Evolutionary conservation across 2,797 vertebrate species (phyloP).

Genomic region (Heterohyrax brucei): DNA sequence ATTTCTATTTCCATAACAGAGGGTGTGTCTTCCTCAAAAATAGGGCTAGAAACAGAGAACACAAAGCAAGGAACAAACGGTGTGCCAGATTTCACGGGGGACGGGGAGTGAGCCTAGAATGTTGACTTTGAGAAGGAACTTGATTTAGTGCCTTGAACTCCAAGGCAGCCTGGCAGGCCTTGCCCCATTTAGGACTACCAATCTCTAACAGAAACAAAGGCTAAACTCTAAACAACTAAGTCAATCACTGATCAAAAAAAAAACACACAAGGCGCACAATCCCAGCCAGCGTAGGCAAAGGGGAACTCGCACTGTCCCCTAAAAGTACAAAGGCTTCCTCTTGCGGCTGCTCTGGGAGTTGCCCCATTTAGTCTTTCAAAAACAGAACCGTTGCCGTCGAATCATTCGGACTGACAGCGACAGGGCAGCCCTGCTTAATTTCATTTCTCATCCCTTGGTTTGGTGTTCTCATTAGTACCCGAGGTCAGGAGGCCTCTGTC

Average conservation of each 20-base stretch:
- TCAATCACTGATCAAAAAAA: not conserved
- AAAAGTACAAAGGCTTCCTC: not conserved
- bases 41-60: conserved; percentile 92
- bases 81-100: too few species aligned
- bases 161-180: not conserved
- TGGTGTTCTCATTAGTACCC: not conserved
- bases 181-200: not conserved
- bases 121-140: not conserved
- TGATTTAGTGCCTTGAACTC: not conserved
- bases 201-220: not conserved
- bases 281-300: not conserved
- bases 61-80: not conserved
- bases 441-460: conserved; percentile 66
- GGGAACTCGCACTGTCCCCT: not conserved
- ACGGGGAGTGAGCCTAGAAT: not conserved
- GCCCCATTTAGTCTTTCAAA: not conserved
- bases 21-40: conserved; percentile 99
- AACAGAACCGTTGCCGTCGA: too few species aligned
- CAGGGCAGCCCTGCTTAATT: conserved; percentile 8
- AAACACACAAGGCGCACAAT: not conserved
- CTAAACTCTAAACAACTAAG: not conserved
- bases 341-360: not conserved
- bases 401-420: too few species aligned
- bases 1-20: conserved; percentile 99
- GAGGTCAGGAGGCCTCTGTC: not conserved